Base-by-base conservation (phyloP, 2,113 vertebrate genomes). In the Eulemur macaco region DNA sequence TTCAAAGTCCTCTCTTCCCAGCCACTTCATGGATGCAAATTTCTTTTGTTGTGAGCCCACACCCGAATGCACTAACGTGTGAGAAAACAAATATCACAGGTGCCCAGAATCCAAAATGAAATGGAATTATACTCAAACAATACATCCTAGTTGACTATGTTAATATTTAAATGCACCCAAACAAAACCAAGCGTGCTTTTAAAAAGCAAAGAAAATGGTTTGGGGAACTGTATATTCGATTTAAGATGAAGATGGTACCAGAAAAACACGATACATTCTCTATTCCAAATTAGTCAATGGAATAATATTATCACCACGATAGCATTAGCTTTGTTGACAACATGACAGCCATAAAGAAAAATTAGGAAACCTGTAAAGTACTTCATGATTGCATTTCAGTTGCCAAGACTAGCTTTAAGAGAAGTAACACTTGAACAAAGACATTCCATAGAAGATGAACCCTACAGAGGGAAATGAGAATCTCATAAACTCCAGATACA, bases 161-260 rank as follows among this genome's bases (percentile, higher is more conserved):
- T 92, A 84, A 93, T 97, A 95, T 87, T 96, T 64, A 97, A 97
- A 97, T 1, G 3, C 82, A 97, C 66, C 94, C 83, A 96, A 98
- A 98, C 85, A 97, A 97, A 97, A 96, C 83, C 82, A 95, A 96
- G 73, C n/a, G 4, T 73, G 21, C 73, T 97, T 97, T 76, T 54
- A 31, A 86, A 76, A 20, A 15, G 27, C 63, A 91, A 91, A 68
- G 50, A 84, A 94, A 94, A 89, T 21, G n/a, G 29, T 80, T 47
- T 84, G 18, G 14, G 60, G 25, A 95, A 63, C 39, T 13, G 1
- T 69, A 95, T 56, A 94, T 6, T 1, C 0, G 7, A 50, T 96
- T 96, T 25, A 23, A 34, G n/a, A 98, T 74, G 34, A 86, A 47
- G 74, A 69, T 5, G 27, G 56, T 10, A 93, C 21, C 14, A 25